Conservation (phyloP, 2,113 vertebrate species). For the Rutilus rutilus region DNA sequence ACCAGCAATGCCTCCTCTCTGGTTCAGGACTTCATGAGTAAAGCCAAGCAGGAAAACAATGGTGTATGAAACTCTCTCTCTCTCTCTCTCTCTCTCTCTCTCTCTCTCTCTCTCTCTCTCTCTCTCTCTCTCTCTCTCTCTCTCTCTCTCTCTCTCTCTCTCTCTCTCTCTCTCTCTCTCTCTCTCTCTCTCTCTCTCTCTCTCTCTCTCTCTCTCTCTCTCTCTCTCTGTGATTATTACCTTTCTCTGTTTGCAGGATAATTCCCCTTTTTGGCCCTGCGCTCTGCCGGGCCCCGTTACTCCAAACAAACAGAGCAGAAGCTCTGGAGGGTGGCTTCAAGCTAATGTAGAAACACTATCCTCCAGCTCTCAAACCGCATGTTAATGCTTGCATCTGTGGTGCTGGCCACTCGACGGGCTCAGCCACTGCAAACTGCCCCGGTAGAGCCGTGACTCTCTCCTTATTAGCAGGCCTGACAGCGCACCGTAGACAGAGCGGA, state of each 20-base stretch:
- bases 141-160: too few species aligned
- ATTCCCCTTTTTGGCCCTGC: conserved; percentile 30
- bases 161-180: not conserved
- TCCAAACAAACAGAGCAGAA: conserved; percentile 27
- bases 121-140: not conserved
- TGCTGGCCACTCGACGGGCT: not conserved
- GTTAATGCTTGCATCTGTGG: conserved; percentile 9
- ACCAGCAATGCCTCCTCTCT: not conserved
- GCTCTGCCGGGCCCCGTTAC: conserved; percentile 14
- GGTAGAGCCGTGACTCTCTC: not conserved
- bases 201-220: not conserved
- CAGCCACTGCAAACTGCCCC: not conserved
- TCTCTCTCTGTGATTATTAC: not conserved
- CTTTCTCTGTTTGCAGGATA: conserved; percentile 20
- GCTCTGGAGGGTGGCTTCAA: not conserved
- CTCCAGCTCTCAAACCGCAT: not conserved
- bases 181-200: too few species aligned
- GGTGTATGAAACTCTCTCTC: not conserved
- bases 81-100: not conserved
- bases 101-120: too few species aligned
- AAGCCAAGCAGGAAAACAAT: conserved; percentile 5
- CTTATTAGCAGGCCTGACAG: conserved; percentile 32
- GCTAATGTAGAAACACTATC: conserved; percentile 44
- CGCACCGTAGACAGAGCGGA: not conserved
- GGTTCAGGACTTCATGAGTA: not conserved